Percentiles rank a stretch among this genome's conserved stretches.
Evolutionary conservation across 1,140 invertebrate species (phyloP).

Genomic region (Aricia agestis): DNA sequence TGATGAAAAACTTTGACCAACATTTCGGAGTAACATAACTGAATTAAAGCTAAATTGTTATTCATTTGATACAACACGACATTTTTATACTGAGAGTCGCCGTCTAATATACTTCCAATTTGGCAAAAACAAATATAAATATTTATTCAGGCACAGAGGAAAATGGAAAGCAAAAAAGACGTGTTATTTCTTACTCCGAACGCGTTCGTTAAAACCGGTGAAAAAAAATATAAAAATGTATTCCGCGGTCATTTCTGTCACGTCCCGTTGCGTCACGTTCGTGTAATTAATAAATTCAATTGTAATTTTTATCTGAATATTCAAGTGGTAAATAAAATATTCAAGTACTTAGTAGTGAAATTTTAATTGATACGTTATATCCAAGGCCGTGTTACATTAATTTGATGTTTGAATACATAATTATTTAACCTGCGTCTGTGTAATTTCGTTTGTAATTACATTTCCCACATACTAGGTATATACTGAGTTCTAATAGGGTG

Average conservation of each 20-base stretch:
- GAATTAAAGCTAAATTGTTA: neutral
- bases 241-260: constrained; percentile 8
- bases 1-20: neutral
- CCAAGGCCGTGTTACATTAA: too few relatives aligned
- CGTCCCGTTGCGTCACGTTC: neutral
- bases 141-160: neutral
- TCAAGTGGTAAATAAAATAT: neutral
- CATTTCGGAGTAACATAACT: neutral
- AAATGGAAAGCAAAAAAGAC: neutral
- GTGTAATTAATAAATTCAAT: constrained; percentile 14
- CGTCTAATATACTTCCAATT: neutral
- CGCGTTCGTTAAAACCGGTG: neutral
- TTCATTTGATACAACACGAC: neutral
- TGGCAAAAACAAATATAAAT: neutral
- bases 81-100: neutral
- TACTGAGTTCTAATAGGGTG: too few relatives aligned
- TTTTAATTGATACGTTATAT: too few relatives aligned
- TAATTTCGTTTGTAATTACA: too few relatives aligned
- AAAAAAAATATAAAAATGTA: neutral
- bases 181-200: constrained; percentile 1
- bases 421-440: too few relatives aligned
- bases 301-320: neutral
- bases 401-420: too few relatives aligned
- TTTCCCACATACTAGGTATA: too few relatives aligned
- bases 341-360: too few relatives aligned